These are phyloP conservation scores for Phrixothrix hirtus DNA, from an alignment of 2,888 invertebrate genomes.

Conservation along the genomic window DNA sequence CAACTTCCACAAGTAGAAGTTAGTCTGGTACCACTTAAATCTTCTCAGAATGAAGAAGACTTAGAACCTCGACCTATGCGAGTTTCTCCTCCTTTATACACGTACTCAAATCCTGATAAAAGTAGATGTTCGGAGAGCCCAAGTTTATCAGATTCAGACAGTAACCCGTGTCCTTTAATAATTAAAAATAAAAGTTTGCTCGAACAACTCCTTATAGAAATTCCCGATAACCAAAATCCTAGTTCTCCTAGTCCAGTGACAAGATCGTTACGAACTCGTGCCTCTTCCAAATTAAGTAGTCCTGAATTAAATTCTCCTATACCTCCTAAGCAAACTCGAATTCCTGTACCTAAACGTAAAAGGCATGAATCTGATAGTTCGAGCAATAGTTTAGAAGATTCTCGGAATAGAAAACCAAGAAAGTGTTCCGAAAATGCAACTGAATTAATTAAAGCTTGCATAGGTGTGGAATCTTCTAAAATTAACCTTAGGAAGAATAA, in stretches of 20 bases:
- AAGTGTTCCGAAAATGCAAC: constrained; percentile 67
- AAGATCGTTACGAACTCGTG: constrained; percentile 61
- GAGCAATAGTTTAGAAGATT: constrained; percentile 59
- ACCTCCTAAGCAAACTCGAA: constrained; percentile 30
- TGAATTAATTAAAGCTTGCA: constrained; percentile 58
- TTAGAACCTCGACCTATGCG: constrained; percentile 70
- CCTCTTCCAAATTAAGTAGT: constrained; percentile 69
- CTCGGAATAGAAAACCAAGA: constrained; percentile 52
- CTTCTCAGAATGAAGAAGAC: constrained; percentile 45
- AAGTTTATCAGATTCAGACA: constrained; percentile 45
- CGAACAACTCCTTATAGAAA: constrained; percentile 83
- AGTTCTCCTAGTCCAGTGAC: constrained; percentile 54
- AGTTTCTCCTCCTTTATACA: constrained; percentile 74
- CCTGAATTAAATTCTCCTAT: constrained; percentile 58
- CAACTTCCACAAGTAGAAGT: constrained; percentile 40
- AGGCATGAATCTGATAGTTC: constrained; percentile 81
- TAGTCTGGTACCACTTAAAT: constrained; percentile 36
- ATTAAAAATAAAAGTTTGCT: constrained; percentile 64
- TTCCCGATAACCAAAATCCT: constrained; percentile 61
- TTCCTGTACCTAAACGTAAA: constrained; percentile 64
- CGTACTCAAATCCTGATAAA: constrained; percentile 76
- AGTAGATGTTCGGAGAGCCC: constrained; percentile 52
- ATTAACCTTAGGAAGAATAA: constrained; percentile 44
- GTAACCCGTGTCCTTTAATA: constrained; percentile 49
- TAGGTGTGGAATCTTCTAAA: constrained; percentile 44